Evolutionary conservation across 2,888 invertebrate species (phyloP).

Genomic region (Ormyrus nitidulus): DNA sequence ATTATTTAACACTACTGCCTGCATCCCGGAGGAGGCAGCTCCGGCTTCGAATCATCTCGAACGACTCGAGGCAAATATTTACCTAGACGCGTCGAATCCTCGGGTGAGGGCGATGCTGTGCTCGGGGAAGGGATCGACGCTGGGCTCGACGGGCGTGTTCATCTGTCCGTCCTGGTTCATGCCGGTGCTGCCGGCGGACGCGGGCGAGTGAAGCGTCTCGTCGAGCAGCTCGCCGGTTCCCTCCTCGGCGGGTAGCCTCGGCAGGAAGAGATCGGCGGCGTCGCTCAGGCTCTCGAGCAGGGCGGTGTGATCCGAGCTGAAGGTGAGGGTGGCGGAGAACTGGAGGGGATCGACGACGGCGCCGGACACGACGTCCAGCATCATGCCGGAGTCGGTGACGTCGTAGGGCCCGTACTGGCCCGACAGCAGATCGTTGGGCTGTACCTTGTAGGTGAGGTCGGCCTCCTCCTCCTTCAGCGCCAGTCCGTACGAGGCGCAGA

Average conservation of each 20-base stretch:
- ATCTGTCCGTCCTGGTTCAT: constrained; percentile 75
- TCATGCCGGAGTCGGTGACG: constrained; percentile 83
- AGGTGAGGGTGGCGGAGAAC: constrained; percentile 88
- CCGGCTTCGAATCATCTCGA: background rate
- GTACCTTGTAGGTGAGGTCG: constrained; percentile 84
- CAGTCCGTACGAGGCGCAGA: constrained; percentile 84
- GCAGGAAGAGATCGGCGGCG: constrained; percentile 87
- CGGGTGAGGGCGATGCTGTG: constrained; percentile 78
- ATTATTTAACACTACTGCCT: background rate
- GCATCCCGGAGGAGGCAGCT: background rate
- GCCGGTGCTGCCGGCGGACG: constrained; percentile 72
- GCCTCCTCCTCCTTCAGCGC: constrained; percentile 87
- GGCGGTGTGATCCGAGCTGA: constrained; percentile 85
- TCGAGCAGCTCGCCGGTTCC: constrained; percentile 81
- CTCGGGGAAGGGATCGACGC: constrained; percentile 85
- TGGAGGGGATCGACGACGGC: constrained; percentile 88
- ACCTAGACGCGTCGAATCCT: constrained; percentile 68
- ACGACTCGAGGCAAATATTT: constrained; percentile 40
- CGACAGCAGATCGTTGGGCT: constrained; percentile 80
- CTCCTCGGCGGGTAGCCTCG: constrained; percentile 81
- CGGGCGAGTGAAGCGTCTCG: constrained; percentile 83
- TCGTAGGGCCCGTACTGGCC: constrained; percentile 81
- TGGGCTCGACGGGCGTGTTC: constrained; percentile 81
- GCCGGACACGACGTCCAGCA: constrained; percentile 87
- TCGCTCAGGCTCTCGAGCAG: constrained; percentile 87